Evolutionary conservation across 2,888 invertebrate species (phyloP).

Genomic region (Drosophila imparisetae): DNA sequence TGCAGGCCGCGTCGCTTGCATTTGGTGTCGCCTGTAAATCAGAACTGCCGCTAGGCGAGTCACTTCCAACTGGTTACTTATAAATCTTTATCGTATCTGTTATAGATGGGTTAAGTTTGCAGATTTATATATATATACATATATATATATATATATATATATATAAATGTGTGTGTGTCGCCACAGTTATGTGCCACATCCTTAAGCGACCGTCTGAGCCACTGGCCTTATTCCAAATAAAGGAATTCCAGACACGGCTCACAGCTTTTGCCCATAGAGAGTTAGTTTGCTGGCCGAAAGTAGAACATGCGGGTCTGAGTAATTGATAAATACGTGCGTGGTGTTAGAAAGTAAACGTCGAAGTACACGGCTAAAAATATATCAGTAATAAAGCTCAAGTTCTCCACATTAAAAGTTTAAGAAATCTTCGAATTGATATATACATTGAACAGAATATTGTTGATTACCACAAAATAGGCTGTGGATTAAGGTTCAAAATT

Average conservation of each 20-base stretch:
- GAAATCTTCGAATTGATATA: neutral
- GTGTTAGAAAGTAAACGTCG: slow-evolving; percentile 70
- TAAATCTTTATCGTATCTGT: slow-evolving; percentile 74
- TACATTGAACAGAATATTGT: neutral
- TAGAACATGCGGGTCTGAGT: slow-evolving; percentile 64
- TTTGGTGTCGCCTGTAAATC: slow-evolving; percentile 73
- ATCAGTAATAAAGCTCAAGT: neutral
- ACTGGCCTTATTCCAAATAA: slow-evolving; percentile 71
- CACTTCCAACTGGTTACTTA: slow-evolving; percentile 68
- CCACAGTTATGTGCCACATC: slow-evolving; percentile 56
- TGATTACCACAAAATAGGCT: neutral
- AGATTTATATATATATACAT: slow-evolving; percentile 4
- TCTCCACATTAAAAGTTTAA: neutral
- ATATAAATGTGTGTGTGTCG: slow-evolving; percentile 14
- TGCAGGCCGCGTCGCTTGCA: slow-evolving; percentile 58
- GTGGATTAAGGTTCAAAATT: neutral
- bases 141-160: neutral
- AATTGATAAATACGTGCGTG: slow-evolving; percentile 69
- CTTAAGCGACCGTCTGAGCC: slow-evolving; percentile 67
- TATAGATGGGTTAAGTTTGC: slow-evolving; percentile 38
- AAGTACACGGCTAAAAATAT: slow-evolving; percentile 32
- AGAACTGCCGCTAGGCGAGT: slow-evolving; percentile 70
- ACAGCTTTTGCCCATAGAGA: slow-evolving; percentile 57
- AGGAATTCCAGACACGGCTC: slow-evolving; percentile 59
- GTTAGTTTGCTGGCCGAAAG: slow-evolving; percentile 51